Evolutionary conservation across 2,113 vertebrate genomes (phyloP).

Genomic region (Limnothrissa miodon): DNA sequence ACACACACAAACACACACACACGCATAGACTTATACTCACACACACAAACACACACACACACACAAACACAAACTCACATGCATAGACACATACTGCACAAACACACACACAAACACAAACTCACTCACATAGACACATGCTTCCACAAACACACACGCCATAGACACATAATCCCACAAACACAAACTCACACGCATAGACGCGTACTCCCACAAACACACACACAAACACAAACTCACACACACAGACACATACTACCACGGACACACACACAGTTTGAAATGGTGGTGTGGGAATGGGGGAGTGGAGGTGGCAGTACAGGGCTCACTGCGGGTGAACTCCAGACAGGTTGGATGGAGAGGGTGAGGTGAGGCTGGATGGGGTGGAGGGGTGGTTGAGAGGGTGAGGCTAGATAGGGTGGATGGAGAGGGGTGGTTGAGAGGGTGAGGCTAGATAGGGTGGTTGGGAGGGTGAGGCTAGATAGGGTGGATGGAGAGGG

Average conservation of each 20-base stretch:
- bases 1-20: no score
- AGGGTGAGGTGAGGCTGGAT: neutral
- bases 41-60: neutral
- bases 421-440: no score
- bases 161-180: no score
- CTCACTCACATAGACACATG: neutral
- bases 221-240: neutral
- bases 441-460: no score
- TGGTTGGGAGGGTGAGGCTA: no score
- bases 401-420: no score
- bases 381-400: no score
- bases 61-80: neutral
- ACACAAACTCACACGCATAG: no score
- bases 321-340: conserved; percentile 1
- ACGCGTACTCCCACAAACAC: neutral
- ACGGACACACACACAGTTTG: neutral
- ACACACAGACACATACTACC: neutral
- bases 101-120: neutral
- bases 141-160: neutral
- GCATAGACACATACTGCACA: neutral
- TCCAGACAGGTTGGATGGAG: neutral
- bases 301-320: neutral
- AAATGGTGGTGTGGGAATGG: neutral
- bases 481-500: no score
- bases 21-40: neutral